phyloP scores from a whole-genome alignment of 92 coral and sea anemone species.

The Muricea muricata region DNA sequence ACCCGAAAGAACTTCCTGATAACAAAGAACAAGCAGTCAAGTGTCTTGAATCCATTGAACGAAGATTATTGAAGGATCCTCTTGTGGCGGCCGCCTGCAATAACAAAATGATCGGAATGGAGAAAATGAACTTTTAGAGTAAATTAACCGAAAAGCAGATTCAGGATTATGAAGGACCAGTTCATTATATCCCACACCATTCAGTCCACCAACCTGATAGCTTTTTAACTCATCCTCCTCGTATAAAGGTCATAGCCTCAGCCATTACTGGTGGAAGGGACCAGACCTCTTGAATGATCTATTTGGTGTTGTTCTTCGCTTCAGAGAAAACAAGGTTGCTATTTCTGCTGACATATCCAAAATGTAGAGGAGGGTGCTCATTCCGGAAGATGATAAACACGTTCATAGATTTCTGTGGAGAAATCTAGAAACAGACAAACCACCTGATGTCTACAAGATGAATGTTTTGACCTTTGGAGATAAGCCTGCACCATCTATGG shows the following conservation, averaged over 20 bases:
- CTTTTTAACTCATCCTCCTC: conserved; percentile 51
- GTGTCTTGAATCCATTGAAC: conserved; percentile 38
- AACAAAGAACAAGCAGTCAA: conserved; percentile 39
- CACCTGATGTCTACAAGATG: background rate
- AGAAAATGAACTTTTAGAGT: conserved; percentile 48
- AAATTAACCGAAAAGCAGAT: conserved; percentile 46
- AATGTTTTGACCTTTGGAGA: conserved; percentile 34
- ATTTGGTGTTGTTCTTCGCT: conserved; percentile 56
- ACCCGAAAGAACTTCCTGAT: conserved; percentile 51
- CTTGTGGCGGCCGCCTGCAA: conserved; percentile 46
- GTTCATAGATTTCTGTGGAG: too few species aligned
- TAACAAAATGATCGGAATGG: conserved; percentile 56
- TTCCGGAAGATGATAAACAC: too few species aligned
- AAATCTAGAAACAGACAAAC: background rate
- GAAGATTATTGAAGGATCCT: conserved; percentile 26
- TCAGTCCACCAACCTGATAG: conserved; percentile 54
- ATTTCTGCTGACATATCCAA: conserved; percentile 31
- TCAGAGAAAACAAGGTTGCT: conserved; percentile 52
- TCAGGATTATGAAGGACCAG: conserved; percentile 54
- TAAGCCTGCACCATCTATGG: conserved; percentile 37
- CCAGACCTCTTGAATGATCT: conserved; percentile 59
- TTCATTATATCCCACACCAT: conserved; percentile 62
- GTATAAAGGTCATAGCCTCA: conserved; percentile 55
- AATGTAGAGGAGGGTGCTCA: background rate
- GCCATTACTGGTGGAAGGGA: conserved; percentile 58